These are phyloP conservation scores for Nymphicus hollandicus DNA, from an alignment of 2,113 vertebrate genomes.

Conservation along the genomic window DNA sequence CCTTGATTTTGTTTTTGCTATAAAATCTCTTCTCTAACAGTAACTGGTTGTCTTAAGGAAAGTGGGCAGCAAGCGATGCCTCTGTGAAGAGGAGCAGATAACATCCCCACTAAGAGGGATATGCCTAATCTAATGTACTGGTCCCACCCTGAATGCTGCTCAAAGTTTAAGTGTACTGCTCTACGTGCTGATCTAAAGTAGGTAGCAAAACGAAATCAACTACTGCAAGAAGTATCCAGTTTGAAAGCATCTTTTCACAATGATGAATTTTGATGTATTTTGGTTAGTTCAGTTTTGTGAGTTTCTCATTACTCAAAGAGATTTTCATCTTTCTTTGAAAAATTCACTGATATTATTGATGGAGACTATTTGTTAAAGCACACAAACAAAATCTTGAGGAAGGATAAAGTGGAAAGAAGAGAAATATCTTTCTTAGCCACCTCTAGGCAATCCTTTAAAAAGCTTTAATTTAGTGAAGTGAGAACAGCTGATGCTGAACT, in stretches of 20 bases:
- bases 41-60: neutral
- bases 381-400: neutral
- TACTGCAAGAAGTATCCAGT: neutral
- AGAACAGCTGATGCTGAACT: neutral
- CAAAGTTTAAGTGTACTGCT: neutral
- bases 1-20: neutral
- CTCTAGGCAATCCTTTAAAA: neutral
- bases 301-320: neutral
- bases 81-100: neutral
- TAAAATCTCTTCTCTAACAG: neutral
- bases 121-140: rapidly evolving
- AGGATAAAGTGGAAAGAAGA: neutral
- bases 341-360: neutral
- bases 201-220: neutral
- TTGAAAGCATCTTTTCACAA: neutral
- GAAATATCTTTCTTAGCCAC: neutral
- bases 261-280: neutral
- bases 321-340: neutral
- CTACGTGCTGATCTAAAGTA: neutral
- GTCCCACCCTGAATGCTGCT: neutral
- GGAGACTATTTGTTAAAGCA: neutral
- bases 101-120: neutral
- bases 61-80: neutral
- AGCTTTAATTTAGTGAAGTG: constrained; percentile 11
- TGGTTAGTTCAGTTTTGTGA: neutral